phyloP scores from a whole-genome alignment of 2,113 vertebrate species.

The Cephalopterus ornatus region DNA sequence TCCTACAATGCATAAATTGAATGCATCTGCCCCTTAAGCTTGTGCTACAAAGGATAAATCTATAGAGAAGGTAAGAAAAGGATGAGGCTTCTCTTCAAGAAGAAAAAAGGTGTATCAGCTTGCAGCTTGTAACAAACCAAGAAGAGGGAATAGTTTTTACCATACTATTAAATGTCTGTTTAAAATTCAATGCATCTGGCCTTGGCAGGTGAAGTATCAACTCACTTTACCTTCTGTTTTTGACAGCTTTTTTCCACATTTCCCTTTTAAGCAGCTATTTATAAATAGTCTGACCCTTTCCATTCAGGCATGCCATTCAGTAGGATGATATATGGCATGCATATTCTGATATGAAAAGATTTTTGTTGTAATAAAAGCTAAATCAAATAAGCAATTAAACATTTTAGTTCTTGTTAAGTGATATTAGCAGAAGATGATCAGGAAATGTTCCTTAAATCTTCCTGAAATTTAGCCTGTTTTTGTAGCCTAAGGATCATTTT shows the following conservation, averaged over 20 bases:
- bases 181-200: not conserved
- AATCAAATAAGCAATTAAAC: not conserved
- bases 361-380: not conserved
- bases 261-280: not conserved
- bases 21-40: not conserved
- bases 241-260: constrained; percentile 25
- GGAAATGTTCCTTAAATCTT: not conserved
- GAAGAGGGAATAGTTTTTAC: not conserved
- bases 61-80: not conserved
- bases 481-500: not conserved
- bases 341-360: not conserved
- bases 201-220: not conserved
- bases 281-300: not conserved
- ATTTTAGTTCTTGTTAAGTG: not conserved
- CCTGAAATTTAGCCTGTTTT: not conserved
- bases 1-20: not conserved
- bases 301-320: not conserved
- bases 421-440: not conserved
- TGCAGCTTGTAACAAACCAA: not conserved
- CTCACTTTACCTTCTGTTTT: not conserved
- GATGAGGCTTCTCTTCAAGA: not conserved
- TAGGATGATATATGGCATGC: not conserved
- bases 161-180: not conserved
- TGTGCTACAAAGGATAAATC: not conserved
- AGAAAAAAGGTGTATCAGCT: not conserved